Evolutionary conservation across 2,113 vertebrate genomes (phyloP).

Genomic region (Daboia siamensis): DNA sequence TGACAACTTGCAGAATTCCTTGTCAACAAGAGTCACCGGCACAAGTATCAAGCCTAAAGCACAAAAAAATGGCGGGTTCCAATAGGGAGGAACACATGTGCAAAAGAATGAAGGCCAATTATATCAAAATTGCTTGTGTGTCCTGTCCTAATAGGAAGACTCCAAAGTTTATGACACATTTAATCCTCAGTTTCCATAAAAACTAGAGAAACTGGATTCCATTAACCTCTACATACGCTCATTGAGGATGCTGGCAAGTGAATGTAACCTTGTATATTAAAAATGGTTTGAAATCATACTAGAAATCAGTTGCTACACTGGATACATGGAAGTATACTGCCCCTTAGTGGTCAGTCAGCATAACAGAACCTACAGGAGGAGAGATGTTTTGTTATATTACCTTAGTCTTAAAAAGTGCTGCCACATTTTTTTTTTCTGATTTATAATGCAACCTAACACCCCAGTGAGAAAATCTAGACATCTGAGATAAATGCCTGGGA

Average conservation of each 20-base stretch:
- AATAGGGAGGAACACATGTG: neutral
- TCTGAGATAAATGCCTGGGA: neutral
- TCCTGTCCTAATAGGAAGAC: neutral
- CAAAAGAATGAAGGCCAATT: neutral
- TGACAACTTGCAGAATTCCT: neutral
- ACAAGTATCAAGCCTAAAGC: neutral
- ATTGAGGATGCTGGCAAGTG: neutral
- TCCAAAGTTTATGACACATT: neutral
- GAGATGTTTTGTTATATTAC: neutral
- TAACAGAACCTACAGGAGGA: neutral
- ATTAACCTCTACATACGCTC: neutral
- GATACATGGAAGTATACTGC: constrained; percentile 50
- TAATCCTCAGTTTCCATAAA: neutral
- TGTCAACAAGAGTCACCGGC: neutral
- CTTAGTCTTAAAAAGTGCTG: neutral
- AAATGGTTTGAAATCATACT: neutral
- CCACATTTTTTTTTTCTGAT: neutral
- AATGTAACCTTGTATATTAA: neutral
- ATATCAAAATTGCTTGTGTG: neutral
- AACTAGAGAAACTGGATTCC: neutral
- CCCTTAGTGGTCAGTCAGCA: constrained; percentile 59
- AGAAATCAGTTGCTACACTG: neutral
- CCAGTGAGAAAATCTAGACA: neutral
- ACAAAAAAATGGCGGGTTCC: neutral
- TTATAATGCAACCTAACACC: neutral